Base-by-base conservation (phyloP, 2,888 invertebrate genomes). In the Myopa testacea region DNA sequence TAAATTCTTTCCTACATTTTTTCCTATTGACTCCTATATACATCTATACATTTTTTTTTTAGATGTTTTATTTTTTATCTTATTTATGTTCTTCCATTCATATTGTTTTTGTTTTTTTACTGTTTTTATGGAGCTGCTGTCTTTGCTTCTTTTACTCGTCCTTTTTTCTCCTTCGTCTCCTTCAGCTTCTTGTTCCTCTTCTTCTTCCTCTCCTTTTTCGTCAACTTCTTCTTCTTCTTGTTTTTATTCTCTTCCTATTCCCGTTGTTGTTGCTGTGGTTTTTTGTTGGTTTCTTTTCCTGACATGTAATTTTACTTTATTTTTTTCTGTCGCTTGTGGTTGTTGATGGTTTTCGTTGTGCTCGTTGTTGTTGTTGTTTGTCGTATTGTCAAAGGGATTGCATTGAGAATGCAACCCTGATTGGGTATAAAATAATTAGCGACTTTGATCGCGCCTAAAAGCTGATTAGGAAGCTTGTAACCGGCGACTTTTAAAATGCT, bases 401-500 rank as follows among this genome's bases (percentile, higher is more conserved):
- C 50, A 58, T 58, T 5, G 55, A 12, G 55, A n/a, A 55, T 62
- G 40, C 67, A 67, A 65, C 65, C 37, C 65, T 34, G 63, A 52
- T 63, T 63, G 63, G 37, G 74, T 52, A 74, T 65, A 50, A 63
- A 65, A 74, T 74, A 74, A 75, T 75, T 75, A 75, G 68, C 68
- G 68, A 19, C 67, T 68, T 55, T 75, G 75, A 75, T 75, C 67
- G 75, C 75, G 68, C 75, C 75, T 75, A 75, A 75, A 75, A 68
- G 67, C 58, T 65, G 74, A 74, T 74, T 74, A 74, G 65, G 65
- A 63, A 63, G 74, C 74, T 74, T 74, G 74, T 74, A 52, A 52
- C 50, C 52, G 37, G 55, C 52, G 52, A 37, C 65, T 65, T 52
- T 74, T 65, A 74, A 74, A 74, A 74, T 74, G 45, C 65, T 50